A percentile compares a stretch with the other conserved stretches of the same genome.
Conservation (phyloP, 2,888 invertebrate genomes). For the Iselma pallidipennis region DNA sequence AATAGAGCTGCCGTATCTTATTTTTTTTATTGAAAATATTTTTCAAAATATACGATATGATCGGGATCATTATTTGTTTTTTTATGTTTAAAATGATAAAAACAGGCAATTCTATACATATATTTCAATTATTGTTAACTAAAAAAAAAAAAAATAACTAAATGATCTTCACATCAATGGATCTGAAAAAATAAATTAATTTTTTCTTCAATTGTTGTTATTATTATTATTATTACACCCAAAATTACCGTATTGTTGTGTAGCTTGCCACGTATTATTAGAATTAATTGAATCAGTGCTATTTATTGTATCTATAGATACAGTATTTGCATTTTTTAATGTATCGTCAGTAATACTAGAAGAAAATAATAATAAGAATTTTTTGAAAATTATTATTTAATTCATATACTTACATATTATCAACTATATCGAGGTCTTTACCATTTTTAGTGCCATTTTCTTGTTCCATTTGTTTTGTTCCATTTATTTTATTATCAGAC, state of each 20-base stretch:
- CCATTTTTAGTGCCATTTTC: conserved; percentile 49
- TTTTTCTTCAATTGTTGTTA: conserved; percentile 41
- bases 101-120: conserved; percentile 38
- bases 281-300: conserved; percentile 55
- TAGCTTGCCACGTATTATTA: conserved; percentile 55
- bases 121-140: conserved; percentile 13
- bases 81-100: background rate
- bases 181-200: conserved; percentile 51
- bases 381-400: conserved; percentile 1
- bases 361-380: conserved; percentile 29
- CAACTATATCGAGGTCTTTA: conserved; percentile 52
- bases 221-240: conserved; percentile 49
- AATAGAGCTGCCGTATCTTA: conserved; percentile 37
- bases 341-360: conserved; percentile 54
- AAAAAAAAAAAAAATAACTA: conserved; percentile 26
- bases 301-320: conserved; percentile 51
- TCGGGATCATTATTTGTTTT: background rate
- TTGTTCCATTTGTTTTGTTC: conserved; percentile 44
- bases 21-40: conserved; percentile 27
- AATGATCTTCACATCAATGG: conserved; percentile 50
- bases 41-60: background rate
- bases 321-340: conserved; percentile 55
- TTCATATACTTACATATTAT: conserved; percentile 53
- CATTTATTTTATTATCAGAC: conserved; percentile 49
- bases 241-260: conserved; percentile 51